Conservation (phyloP, 2,888 invertebrate genomes). For the Dendrolimus houi region DNA sequence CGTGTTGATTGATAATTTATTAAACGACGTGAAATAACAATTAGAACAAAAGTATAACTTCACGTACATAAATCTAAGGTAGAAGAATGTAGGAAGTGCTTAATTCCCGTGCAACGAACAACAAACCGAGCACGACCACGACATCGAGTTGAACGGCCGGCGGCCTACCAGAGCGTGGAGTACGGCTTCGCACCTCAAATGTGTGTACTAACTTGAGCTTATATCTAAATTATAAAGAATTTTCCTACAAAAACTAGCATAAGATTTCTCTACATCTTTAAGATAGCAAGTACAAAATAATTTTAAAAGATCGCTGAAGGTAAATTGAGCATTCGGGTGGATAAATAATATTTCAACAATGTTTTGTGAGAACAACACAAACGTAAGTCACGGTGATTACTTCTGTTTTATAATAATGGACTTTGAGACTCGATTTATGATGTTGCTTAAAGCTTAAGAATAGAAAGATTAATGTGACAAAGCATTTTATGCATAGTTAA, state of each 20-base stretch:
- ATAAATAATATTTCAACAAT: too few species aligned
- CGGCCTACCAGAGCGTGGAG: conserved; percentile 52
- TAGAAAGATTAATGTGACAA: conserved; percentile 62
- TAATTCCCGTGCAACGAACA: conserved; percentile 49
- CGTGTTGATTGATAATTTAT: too few species aligned
- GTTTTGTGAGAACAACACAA: too few species aligned
- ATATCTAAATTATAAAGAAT: too few species aligned
- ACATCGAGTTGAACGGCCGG: conserved; percentile 64
- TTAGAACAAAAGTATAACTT: background rate
- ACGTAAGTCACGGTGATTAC: conserved; percentile 34
- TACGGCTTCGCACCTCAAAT: conserved; percentile 43
- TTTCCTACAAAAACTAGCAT: too few species aligned
- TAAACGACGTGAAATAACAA: too few species aligned
- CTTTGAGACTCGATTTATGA: conserved; percentile 34
- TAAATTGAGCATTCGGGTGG: too few species aligned
- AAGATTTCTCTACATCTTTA: too few species aligned
- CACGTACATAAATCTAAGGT: conserved; percentile 6
- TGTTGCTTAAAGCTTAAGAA: conserved; percentile 26
- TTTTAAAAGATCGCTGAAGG: too few species aligned
- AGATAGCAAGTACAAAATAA: too few species aligned
- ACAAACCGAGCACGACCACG: conserved; percentile 54
- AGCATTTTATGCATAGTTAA: conserved; percentile 67
- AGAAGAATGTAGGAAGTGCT: conserved; percentile 57
- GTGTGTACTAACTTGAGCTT: background rate
- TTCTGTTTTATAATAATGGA: conserved; percentile 56